A percentile compares a stretch with the other conserved stretches of the same genome.
phyloP scores from a whole-genome alignment of 2,888 invertebrate genomes.

The Tenodera sinensis region DNA sequence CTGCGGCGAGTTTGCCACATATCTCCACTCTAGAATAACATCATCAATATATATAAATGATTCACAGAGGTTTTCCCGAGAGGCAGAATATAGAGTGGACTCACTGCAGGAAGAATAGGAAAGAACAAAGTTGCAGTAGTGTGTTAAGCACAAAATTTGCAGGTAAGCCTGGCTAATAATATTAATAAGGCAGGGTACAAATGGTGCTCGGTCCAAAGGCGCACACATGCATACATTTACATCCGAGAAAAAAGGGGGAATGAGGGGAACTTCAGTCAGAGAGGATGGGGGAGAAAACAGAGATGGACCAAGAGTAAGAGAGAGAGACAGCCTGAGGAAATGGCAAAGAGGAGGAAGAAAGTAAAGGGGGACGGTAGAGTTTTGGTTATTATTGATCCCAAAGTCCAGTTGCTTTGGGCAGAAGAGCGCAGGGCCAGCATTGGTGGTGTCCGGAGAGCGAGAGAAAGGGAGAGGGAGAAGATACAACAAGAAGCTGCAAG shows the following conservation, averaged over 20 bases:
- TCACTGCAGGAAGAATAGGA: too few relatives aligned
- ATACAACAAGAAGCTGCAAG: background rate
- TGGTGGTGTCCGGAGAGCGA: background rate
- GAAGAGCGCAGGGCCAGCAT: slow-evolving; percentile 13
- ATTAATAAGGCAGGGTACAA: background rate
- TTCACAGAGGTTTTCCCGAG: too few relatives aligned
- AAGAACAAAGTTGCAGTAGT: too few relatives aligned
- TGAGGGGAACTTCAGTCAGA: background rate
- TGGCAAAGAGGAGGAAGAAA: background rate
- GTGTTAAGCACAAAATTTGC: too few relatives aligned
- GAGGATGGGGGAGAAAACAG: background rate
- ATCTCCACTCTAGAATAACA: too few relatives aligned
- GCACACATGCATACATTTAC: background rate
- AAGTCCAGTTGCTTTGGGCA: slow-evolving; percentile 19
- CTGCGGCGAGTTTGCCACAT: too few relatives aligned
- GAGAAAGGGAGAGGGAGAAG: background rate
- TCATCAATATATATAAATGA: too few relatives aligned
- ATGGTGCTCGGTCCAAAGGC: background rate
- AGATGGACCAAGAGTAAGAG: background rate
- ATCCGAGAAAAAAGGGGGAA: background rate
- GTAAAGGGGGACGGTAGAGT: background rate
- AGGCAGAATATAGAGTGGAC: too few relatives aligned
- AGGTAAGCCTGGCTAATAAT: background rate
- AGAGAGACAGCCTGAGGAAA: slow-evolving; percentile 5
- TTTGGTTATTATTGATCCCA: slow-evolving; percentile 24